Percentiles rank a stretch among this genome's conserved stretches.
Evolutionary conservation across 2,113 vertebrate genomes (phyloP).

Genomic region (Dicentrarchus labrax): DNA sequence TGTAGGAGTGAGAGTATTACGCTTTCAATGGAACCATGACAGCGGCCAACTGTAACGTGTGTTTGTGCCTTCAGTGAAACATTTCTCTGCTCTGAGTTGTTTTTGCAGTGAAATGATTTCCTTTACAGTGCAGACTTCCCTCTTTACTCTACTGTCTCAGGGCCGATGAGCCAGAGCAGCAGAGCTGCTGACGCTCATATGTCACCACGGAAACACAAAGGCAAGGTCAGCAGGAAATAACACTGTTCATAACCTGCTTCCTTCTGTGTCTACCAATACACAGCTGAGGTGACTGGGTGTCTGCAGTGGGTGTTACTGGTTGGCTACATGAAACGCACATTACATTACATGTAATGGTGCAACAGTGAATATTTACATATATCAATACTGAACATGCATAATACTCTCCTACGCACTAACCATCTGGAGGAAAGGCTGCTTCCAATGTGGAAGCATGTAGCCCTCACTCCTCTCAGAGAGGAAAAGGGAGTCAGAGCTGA

Average conservation of each 20-base stretch:
- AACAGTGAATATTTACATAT: neutral
- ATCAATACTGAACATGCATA: neutral
- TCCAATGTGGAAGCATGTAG: neutral
- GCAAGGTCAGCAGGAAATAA: too few relatives aligned
- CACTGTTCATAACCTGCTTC: neutral
- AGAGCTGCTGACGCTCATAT: neutral
- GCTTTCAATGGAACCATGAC: neutral
- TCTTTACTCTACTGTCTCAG: neutral
- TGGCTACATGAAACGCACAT: too few relatives aligned
- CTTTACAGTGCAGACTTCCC: neutral
- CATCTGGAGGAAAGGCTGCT: neutral
- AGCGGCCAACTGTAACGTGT: neutral
- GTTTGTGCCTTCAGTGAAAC: constrained; percentile 1
- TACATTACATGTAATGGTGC: neutral
- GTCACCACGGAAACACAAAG: neutral
- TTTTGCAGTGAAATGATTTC: constrained; percentile 4
- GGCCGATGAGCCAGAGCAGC: neutral
- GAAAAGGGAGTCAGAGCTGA: neutral
- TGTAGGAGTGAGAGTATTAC: neutral
- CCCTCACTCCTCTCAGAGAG: neutral
- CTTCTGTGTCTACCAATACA: neutral
- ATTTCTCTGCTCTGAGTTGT: neutral
- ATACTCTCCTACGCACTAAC: neutral
- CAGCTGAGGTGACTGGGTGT: neutral
- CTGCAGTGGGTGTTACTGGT: neutral